Base-by-base conservation (phyloP, 1,140 invertebrate genomes). In the Achatina immaculata region DNA sequence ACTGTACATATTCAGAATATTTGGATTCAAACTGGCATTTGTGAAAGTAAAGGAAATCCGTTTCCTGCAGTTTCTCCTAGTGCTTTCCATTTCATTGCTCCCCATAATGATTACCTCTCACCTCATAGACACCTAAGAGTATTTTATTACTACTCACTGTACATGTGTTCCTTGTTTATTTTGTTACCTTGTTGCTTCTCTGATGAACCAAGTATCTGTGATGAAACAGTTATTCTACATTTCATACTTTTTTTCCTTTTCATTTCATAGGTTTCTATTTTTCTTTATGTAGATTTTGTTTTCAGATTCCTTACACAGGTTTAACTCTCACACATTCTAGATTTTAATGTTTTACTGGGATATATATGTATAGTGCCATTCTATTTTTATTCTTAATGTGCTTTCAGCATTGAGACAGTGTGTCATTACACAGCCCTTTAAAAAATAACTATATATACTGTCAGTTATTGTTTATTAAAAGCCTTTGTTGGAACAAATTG, bases 151-250 rank as follows among this genome's bases (percentile, higher is more conserved):
- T 28, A 31, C 9, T 62, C 48, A 9, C 24, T 62, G 6, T 31
- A 31, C n/a, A 31, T 62, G 2, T 62, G 28, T 9, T 74, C 31
- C 34, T 42, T 31, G 6, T 40, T 42, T 76, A 24, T 62, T 36
- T 62, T 76, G 74, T 40, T 40, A 28, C 19, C 74, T 45, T 76
- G 74, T 76, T 76, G 43, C 74, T 58, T 76, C 38, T 76, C 28
- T 76, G 74, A 76, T 65, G 38, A 62, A 76, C n/a, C 71, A 48
- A 45, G 43, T 76, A 76, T 76, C 74, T 76, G 74, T 76, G 74
- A 76, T 76, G 48, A 76, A n/a, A 58, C n/a, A 40, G 34, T 76
- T 76, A 36, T 55, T 36, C 40, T 71, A 71, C 36, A 40, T 7
- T 71, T 71, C 68, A 71, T 38, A 24, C 42, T 71, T 19, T 40